These are phyloP conservation scores for Mustela lutreola DNA, from an alignment of 2,113 vertebrate species.

Conservation along the genomic window DNA sequence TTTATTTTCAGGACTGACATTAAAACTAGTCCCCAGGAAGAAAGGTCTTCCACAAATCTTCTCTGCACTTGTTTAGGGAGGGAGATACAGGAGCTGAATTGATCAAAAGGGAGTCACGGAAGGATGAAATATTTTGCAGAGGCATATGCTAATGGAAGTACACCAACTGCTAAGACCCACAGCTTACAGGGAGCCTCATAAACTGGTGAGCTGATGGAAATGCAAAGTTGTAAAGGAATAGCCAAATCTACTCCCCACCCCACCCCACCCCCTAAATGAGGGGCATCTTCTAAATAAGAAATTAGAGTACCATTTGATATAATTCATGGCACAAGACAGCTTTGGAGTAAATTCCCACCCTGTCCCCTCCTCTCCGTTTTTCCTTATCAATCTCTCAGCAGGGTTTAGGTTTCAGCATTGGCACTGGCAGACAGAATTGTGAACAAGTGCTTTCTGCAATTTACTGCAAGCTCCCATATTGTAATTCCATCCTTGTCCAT, in stretches of 20 bases:
- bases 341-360: slow-evolving; percentile 62
- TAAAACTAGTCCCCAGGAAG: slow-evolving; percentile 73
- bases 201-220: slow-evolving; percentile 80
- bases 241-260: slow-evolving; percentile 3
- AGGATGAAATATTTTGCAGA: slow-evolving; percentile 78
- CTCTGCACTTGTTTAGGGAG: slow-evolving; percentile 70
- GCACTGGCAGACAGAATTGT: slow-evolving; percentile 81
- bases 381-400: slow-evolving; percentile 59
- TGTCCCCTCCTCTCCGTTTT: not conserved
- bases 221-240: slow-evolving; percentile 15
- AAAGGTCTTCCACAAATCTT: slow-evolving; percentile 64
- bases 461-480: slow-evolving; percentile 51
- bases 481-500: slow-evolving; percentile 64
- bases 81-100: slow-evolving; percentile 75
- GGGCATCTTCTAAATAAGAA: slow-evolving; percentile 64
- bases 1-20: slow-evolving; percentile 76
- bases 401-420: slow-evolving; percentile 64
- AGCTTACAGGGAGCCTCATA: slow-evolving; percentile 76
- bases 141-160: slow-evolving; percentile 80
- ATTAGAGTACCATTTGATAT: slow-evolving; percentile 77
- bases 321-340: slow-evolving; percentile 69
- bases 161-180: slow-evolving; percentile 71
- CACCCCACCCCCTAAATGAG: not conserved
- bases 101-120: slow-evolving; percentile 84
- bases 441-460: slow-evolving; percentile 81